phyloP scores from a whole-genome alignment of 1,140 invertebrate genomes.

The Streblospio benedicti region DNA sequence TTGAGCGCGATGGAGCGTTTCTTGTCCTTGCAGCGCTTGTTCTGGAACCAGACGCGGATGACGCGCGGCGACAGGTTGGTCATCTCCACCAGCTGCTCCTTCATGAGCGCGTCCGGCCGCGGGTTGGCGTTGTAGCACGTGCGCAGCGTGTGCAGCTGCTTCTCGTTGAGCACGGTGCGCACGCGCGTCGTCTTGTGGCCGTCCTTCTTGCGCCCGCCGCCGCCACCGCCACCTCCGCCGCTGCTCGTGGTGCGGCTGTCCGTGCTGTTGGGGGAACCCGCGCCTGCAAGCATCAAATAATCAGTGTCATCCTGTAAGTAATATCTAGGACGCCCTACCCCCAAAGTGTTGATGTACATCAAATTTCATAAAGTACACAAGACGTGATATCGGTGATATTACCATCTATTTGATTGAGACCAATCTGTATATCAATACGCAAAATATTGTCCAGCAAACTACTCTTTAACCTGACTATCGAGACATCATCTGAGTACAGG shows the following conservation, averaged over 20 bases:
- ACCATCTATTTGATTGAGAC: too few relatives aligned
- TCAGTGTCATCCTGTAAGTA: too few relatives aligned
- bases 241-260: constrained; percentile 6
- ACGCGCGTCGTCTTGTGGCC: constrained; percentile 81
- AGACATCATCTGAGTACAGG: too few relatives aligned
- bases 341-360: too few relatives aligned
- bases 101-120: constrained; percentile 95
- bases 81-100: constrained; percentile 98
- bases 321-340: too few relatives aligned
- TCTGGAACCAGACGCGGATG: constrained; percentile 93
- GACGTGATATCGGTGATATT: too few relatives aligned
- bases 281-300: too few relatives aligned
- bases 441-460: too few relatives aligned
- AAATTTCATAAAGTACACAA: too few relatives aligned
- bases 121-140: constrained; percentile 93
- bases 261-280: constrained; percentile 12
- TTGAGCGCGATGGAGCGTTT: constrained; percentile 94
- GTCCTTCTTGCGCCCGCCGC: background rate
- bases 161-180: constrained; percentile 94
- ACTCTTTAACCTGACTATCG: too few relatives aligned
- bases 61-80: constrained; percentile 89
- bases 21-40: constrained; percentile 98
- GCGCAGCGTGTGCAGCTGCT: constrained; percentile 86
- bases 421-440: too few relatives aligned
- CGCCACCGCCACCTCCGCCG: background rate